Evolutionary conservation across 1,140 invertebrate species (phyloP).

Genomic region (Lucilia cuprina): DNA sequence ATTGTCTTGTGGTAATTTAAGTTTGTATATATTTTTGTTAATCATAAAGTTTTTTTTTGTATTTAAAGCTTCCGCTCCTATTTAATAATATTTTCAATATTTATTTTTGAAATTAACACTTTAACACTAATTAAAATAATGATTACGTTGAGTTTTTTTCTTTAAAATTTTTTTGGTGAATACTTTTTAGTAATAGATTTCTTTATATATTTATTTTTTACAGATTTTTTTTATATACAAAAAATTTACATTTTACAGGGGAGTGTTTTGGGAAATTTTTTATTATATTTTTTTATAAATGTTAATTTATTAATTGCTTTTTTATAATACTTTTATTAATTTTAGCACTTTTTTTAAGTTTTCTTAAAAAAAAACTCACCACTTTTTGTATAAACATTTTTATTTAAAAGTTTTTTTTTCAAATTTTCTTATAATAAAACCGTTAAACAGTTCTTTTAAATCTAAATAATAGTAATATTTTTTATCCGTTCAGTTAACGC

Average conservation of each 20-base stretch:
- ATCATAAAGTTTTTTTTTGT: not conserved
- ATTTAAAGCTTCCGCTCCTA: constrained; percentile 2
- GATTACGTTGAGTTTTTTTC: not conserved
- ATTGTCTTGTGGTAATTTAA: not conserved
- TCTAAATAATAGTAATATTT: not conserved
- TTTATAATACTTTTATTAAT: not conserved
- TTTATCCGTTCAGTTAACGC: not conserved
- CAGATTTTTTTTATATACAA: not conserved
- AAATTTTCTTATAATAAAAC: not conserved
- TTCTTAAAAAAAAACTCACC: constrained; percentile 12
- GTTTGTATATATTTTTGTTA: not conserved
- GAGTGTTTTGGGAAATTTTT: not conserved
- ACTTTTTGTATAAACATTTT: constrained; percentile 30
- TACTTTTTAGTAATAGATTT: not conserved
- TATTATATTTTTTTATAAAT: not conserved
- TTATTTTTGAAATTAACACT: constrained; percentile 8
- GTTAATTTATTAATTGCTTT: not conserved
- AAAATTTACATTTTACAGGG: not conserved
- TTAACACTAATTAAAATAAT: not conserved
- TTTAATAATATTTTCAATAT: not conserved
- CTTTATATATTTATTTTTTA: not conserved
- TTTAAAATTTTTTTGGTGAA: not conserved
- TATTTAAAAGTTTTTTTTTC: not conserved
- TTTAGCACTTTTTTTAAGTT: constrained; percentile 1
- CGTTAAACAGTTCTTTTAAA: no score